Base-by-base conservation (phyloP, 1,140 invertebrate species). In the Brachionus plicatilis region DNA sequence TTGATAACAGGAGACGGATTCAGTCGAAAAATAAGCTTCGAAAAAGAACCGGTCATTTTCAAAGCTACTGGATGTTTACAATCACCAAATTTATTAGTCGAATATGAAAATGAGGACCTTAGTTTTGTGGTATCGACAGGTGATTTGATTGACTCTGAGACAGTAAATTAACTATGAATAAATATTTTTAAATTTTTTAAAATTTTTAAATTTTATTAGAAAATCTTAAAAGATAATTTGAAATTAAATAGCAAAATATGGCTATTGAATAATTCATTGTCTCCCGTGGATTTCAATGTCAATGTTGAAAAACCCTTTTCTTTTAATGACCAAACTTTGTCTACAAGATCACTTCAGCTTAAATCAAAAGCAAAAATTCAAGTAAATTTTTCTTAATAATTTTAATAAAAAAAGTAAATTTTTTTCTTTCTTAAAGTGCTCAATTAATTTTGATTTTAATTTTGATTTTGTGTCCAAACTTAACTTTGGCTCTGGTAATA, bases 41-140 rank as follows among this genome's bases (percentile, higher is more conserved):
- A 65, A 65, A 68, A 65, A 60, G 79, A 82, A 14, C 79, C 79
- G 0, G 11, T 82, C 8, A 65, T 60, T 37, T 82, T 82, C 14
- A 82, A 60, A 65, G 79, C 79, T 41, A 82, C 79, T 43, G 79
- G 14, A 3, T 65, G 12, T 3, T 68, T 82, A 20, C 53, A 82
- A 41, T 43, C 53, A 27, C 79, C 79, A 29, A 65, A 68, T 45
- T 47, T 82, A 14, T 12, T 11, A 24, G 33, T 82, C 20, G 79
- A 82, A 82, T 82, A 60, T 20, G 79, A 82, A 45, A 76, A 76
- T 76, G 79, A 82, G 7, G 53, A 68, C 29, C 17, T 82, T 12
- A 65, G 33, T 20, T 82, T 82, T 47, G 50, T 65, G 11, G 79
- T 82, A 0, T 60, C 79, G 14, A 60, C 20, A 24, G 79, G 79